phyloP scores from a whole-genome alignment of 2,888 invertebrate genomes.

The Drosophila kambysellisi region DNA sequence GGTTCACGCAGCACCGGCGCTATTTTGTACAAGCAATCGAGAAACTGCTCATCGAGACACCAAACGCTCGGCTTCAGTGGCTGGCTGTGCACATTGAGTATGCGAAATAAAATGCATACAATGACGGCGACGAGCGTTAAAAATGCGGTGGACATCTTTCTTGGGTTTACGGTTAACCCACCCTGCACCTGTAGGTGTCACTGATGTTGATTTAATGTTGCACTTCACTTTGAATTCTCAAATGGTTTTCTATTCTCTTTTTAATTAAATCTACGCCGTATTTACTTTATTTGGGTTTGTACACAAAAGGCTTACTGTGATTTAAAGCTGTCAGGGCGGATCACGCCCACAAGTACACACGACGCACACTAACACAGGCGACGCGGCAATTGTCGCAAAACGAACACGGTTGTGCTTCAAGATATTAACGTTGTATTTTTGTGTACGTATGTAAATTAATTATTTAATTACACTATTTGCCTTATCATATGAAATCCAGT shows the following conservation, averaged over 20 bases:
- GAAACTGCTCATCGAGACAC: slow-evolving; percentile 91
- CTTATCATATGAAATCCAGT: background rate
- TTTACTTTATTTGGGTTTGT: slow-evolving; percentile 11
- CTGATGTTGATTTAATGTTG: slow-evolving; percentile 29
- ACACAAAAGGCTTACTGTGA: slow-evolving; percentile 33
- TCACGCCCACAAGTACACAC: slow-evolving; percentile 9
- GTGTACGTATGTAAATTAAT: slow-evolving; percentile 11
- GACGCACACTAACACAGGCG: slow-evolving; percentile 2
- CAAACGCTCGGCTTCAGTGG: slow-evolving; percentile 91
- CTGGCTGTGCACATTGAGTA: slow-evolving; percentile 93
- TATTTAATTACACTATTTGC: slow-evolving; percentile 17
- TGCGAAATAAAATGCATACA: slow-evolving; percentile 92
- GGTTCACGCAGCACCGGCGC: slow-evolving; percentile 92
- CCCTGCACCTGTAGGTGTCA: slow-evolving; percentile 38
- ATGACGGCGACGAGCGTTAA: slow-evolving; percentile 93
- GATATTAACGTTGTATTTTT: background rate
- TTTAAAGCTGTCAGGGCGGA: slow-evolving; percentile 20
- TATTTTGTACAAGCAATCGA: slow-evolving; percentile 91
- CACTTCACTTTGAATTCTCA: slow-evolving; percentile 3
- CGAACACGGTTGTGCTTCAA: slow-evolving; percentile 16
- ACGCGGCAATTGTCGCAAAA: slow-evolving; percentile 34
- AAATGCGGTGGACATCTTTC: slow-evolving; percentile 91
- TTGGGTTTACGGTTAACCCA: background rate
- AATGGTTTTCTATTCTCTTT: background rate
- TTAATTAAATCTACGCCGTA: slow-evolving; percentile 1